A percentile compares a stretch with the other conserved stretches of the same genome.
These are phyloP conservation scores for Linyphia triangularis DNA, from an alignment of 2,888 invertebrate species.

Conservation along the genomic window DNA sequence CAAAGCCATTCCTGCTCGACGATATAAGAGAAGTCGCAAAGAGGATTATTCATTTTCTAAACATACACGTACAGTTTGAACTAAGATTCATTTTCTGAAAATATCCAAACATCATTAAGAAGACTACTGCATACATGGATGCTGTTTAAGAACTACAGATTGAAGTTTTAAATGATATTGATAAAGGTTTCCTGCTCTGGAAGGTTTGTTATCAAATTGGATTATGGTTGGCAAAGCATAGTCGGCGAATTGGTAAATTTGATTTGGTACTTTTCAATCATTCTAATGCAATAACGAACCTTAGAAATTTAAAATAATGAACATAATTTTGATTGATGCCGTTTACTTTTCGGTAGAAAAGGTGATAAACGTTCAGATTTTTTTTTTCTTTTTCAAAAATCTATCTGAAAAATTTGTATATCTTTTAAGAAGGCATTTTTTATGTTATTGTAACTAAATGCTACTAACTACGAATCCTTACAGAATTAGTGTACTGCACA, in stretches of 20 bases:
- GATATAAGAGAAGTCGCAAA: conserved; percentile 15
- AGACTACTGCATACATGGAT: not conserved
- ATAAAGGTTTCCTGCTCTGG: not conserved
- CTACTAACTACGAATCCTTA: too few species aligned
- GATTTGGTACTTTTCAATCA: not conserved
- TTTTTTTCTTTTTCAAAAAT: too few species aligned
- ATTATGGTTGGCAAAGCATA: not conserved
- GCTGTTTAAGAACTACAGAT: not conserved
- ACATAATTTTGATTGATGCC: too few species aligned
- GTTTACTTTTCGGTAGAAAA: too few species aligned
- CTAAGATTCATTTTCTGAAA: not conserved
- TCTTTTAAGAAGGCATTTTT: too few species aligned
- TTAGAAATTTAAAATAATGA: too few species aligned
- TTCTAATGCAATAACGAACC: not conserved
- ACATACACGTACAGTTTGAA: not conserved
- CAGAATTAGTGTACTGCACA: too few species aligned
- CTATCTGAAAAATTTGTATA: too few species aligned
- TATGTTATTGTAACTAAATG: too few species aligned
- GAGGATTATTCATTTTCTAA: conserved; percentile 14
- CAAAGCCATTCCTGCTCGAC: not conserved
- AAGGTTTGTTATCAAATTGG: not conserved
- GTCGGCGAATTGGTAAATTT: not conserved
- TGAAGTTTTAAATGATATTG: not conserved
- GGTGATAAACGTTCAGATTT: too few species aligned
- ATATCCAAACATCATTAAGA: not conserved